phyloP scores from a whole-genome alignment of 2,113 vertebrate species.

The Mungos mungo region DNA sequence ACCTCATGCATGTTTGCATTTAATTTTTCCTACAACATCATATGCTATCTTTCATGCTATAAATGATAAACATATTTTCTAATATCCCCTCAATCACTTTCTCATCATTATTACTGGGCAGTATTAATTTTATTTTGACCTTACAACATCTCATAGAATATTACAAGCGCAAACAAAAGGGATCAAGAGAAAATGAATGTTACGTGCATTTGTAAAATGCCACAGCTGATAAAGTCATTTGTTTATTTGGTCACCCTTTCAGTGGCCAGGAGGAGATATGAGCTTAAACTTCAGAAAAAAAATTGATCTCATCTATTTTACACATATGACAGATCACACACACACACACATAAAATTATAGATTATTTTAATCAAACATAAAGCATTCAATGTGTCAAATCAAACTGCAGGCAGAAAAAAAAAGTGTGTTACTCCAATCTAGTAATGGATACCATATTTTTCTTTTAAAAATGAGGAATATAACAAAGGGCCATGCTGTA shows the following conservation, averaged over 20 bases:
- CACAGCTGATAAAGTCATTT: conserved; percentile 15
- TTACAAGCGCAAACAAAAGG: neutral
- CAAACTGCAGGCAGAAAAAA: conserved; percentile 61
- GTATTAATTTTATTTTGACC: conserved; percentile 35
- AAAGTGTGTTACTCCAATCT: conserved; percentile 44
- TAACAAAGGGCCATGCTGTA: neutral
- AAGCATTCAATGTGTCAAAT: neutral
- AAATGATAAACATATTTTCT: conserved; percentile 41
- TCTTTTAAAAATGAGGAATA: conserved; percentile 49
- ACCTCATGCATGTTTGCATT: neutral
- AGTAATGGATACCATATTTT: conserved; percentile 38
- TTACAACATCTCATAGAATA: conserved; percentile 18
- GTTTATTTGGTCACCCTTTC: conserved; percentile 12
- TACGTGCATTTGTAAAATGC: conserved; percentile 28
- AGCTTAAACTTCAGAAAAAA: neutral
- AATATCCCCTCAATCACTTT: conserved; percentile 24
- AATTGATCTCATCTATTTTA: neutral
- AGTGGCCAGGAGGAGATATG: neutral
- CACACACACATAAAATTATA: neutral
- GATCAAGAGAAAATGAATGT: conserved; percentile 15
- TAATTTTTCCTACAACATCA: neutral
- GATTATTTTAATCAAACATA: conserved; percentile 49
- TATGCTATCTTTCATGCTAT: neutral
- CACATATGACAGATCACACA: neutral
- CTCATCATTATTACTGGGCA: conserved; percentile 4